Base-by-base conservation (phyloP, 2,797 vertebrate genomes). In the Lithobates sylvaticus region DNA sequence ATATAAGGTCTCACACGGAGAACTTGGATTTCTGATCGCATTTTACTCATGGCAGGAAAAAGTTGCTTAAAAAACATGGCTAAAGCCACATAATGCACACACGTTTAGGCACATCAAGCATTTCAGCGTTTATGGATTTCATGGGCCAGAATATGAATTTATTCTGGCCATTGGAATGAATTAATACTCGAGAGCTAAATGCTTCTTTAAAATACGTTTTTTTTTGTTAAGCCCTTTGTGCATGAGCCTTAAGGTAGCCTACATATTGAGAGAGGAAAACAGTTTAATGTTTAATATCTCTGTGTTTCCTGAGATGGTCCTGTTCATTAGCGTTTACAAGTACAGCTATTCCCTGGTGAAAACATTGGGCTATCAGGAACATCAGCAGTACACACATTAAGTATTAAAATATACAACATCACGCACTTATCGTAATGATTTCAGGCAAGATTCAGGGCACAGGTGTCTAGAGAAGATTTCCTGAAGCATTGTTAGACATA, bases 241-340 rank as follows among this genome's bases (percentile, higher is more conserved):
- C 5, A 36, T 36, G 34, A 6, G 34, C 34, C 34, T 36, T 36
- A 36, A 6, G 34, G 15, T 1, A 4, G 18, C 50, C 50, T 58
- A 58, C 26, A 67, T 15, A 27, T 26, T 65, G 61, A 23, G n/a
- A 9, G 21, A 64, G n/a, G 5, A 29, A 67, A 13, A 29, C 54
- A 65, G 7, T 39, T 8, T 10, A 13, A n/a, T 26, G 65, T 27
- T 67, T 67, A 29, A 29, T 32, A 13, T n/a, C 12, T 65, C 7
- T 8, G n/a, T 23, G n/a, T 26, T 65, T 26, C 1, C 12, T n/a
- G 36, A 42, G 70, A 72, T n/a, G 23, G 70, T 10, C 36, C 9
- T 73, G 36, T 73, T 73, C 21, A 73, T 73, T 73, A 73, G 71
- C 71, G 44, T 73, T 44, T 73, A 44, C 71, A 44, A 73, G 36